Base-by-base conservation (phyloP, 2,797 vertebrate species). In the Picus viridis region DNA sequence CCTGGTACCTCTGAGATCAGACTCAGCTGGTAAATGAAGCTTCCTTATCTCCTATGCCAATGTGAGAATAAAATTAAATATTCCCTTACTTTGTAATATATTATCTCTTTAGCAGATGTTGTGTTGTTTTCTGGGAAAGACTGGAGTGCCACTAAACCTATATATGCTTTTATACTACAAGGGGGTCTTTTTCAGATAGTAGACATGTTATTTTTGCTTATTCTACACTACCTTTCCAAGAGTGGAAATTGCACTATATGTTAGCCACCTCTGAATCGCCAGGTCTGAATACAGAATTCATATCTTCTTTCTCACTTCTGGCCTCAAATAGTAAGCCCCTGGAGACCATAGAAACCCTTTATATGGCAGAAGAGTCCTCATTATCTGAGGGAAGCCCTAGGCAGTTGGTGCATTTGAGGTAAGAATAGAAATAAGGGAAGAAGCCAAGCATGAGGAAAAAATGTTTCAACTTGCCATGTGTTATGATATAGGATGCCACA, bases 321-420 rank as follows among this genome's bases (percentile, higher is more conserved):
- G 67, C 75, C 62, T 87, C 51, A 70, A 74, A 43, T 24, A 74
- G 83, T 62, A 93, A 84, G 39, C 32, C 84, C 88, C 63, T 43
- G 63, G 51, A 92, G 65, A 96, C 63, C 84, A 89, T 69, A 93
- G 81, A 92, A 93, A 77, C 91, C 63, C 59, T 72, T 81, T 91
- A 93, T 93, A 93, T 80, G 91, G 51, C 81, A 90, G 83, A 84
- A 86, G 75, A 92, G 51, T 71, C 71, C 56, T 77, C 72, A 63
- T 43, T 32, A 32, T 16, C 19, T 74, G n/a, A 88, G 78, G 69
- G 77, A 75, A 85, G 58, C 86, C 69, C 9, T 16, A 63, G 78
- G 86, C 72, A 68, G 24, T 27, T 49, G 16, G 29, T 88, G 16
- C 80, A 24, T 90, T 93, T 80, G 62, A 88, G 59, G 86, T 36